A percentile compares a stretch with the other conserved stretches of the same genome.
These are phyloP conservation scores for Dysmachus trigonus DNA, from an alignment of 2,888 invertebrate genomes.

Conservation along the genomic window DNA sequence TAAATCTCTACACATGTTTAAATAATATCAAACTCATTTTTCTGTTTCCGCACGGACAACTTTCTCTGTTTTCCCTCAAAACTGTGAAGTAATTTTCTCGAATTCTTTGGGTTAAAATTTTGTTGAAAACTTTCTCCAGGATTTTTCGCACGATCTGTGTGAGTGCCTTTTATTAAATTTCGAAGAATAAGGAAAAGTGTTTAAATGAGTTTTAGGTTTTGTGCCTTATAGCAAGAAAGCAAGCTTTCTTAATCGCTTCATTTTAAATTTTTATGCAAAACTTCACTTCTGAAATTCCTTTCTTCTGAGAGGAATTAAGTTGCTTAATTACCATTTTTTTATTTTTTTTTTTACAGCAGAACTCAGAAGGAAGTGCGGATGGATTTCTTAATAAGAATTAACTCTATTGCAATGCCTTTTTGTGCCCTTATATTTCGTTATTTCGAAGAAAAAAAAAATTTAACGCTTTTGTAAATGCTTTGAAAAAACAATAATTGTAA, in stretches of 20 bases:
- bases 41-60: not conserved
- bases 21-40: not conserved
- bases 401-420: not conserved
- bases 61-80: not conserved
- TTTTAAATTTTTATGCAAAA: not conserved
- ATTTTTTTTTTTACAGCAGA: not conserved
- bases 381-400: not conserved
- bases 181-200: not conserved
- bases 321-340: not conserved
- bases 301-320: not conserved
- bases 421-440: not conserved
- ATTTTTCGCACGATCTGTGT: not conserved
- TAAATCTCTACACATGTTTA: not conserved
- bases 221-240: not conserved
- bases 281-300: not conserved
- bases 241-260: not conserved
- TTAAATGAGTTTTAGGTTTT: not conserved
- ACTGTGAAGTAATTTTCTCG: not conserved
- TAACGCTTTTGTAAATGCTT: not conserved
- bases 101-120: not conserved
- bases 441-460: not conserved
- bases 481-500: not conserved
- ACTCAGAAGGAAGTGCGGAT: not conserved
- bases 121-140: not conserved
- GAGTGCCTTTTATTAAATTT: not conserved